Evolutionary conservation across 2,797 vertebrate genomes (phyloP).

Genomic region (Liparis tanakae): DNA sequence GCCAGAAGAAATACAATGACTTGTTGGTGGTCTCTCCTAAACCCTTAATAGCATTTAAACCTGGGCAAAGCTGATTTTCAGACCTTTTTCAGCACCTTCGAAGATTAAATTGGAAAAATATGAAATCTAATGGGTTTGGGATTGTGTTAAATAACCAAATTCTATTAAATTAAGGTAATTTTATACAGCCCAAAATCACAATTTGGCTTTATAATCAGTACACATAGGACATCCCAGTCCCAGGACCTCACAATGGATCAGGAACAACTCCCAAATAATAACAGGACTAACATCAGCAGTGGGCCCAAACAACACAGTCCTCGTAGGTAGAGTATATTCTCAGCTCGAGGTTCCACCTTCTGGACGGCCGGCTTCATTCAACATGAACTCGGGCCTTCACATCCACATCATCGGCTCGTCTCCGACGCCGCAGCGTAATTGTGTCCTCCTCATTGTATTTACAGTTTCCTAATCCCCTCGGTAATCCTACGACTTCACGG

Average conservation of each 20-base stretch:
- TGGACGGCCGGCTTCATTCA: slow-evolving; percentile 24
- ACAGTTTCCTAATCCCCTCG: slow-evolving; percentile 77
- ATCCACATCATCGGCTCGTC: slow-evolving; percentile 66
- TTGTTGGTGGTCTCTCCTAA: slow-evolving; percentile 15
- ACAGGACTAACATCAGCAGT: too few relatives aligned
- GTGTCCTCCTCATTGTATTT: slow-evolving; percentile 76
- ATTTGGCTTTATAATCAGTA: too few relatives aligned
- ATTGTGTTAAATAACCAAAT: background rate
- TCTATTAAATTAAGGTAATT: too few relatives aligned
- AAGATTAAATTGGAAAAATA: background rate
- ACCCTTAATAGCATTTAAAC: slow-evolving; percentile 14
- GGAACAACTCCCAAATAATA: background rate
- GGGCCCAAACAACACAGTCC: background rate
- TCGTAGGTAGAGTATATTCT: background rate
- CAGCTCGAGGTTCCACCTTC: too few relatives aligned
- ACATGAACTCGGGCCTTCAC: slow-evolving; percentile 50
- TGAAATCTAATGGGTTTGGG: background rate
- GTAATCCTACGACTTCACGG: slow-evolving; percentile 80
- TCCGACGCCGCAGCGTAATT: slow-evolving; percentile 72
- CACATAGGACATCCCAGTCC: too few relatives aligned
- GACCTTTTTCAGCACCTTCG: background rate
- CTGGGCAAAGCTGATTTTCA: background rate
- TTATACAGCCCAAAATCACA: too few relatives aligned
- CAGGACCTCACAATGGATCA: too few relatives aligned
- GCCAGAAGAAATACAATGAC: slow-evolving; percentile 17